Evolutionary conservation across 2,888 invertebrate species (phyloP).

Genomic region (Mactromeris polynyma): DNA sequence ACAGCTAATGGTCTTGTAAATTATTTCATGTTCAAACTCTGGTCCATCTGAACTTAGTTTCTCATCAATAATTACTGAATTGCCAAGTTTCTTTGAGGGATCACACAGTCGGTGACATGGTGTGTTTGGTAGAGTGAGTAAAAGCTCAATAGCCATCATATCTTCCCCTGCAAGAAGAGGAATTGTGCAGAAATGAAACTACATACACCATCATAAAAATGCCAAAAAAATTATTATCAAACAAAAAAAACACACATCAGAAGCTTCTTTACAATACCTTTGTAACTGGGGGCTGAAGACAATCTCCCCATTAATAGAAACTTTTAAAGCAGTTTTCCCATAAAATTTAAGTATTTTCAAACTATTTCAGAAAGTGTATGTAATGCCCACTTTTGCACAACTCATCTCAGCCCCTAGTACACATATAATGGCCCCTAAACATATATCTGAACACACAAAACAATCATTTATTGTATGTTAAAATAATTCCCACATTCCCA

Average conservation of each 20-base stretch:
- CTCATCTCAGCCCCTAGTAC: constrained; percentile 62
- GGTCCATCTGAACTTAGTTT: background rate
- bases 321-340: background rate
- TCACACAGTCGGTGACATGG: background rate
- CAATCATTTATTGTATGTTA: too few relatives aligned
- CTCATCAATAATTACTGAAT: background rate
- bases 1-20: background rate
- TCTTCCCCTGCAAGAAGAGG: constrained; percentile 68
- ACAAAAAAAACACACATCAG: background rate
- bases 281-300: constrained; percentile 50
- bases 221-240: background rate
- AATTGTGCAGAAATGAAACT: constrained; percentile 65
- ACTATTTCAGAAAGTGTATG: constrained; percentile 43
- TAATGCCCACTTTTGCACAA: constrained; percentile 54
- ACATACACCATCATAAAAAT: constrained; percentile 55
- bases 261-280: background rate
- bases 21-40: background rate
- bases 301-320: constrained; percentile 42
- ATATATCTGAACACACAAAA: background rate
- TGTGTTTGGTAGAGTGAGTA: background rate
- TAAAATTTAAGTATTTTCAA: background rate
- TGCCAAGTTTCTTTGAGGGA: background rate
- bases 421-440: background rate
- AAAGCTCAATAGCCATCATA: background rate
- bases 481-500: background rate